Conservation (phyloP, 2,113 vertebrate species). For the Scartelaos histophorus region DNA sequence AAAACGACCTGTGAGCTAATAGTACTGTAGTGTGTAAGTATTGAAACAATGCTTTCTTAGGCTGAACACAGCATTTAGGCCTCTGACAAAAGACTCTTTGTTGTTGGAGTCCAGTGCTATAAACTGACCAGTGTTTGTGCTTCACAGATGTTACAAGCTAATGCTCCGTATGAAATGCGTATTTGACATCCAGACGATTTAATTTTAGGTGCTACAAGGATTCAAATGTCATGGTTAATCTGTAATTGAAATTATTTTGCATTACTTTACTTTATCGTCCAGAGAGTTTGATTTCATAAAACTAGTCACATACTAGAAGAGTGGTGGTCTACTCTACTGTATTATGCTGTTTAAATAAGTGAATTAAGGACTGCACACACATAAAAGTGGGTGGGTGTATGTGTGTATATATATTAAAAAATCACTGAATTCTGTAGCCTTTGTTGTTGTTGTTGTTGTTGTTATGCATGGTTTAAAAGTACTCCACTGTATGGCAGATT, state of each 20-base stretch:
- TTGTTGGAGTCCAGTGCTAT: conserved; percentile 50
- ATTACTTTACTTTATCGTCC: background rate
- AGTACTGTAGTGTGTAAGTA: conserved; percentile 54
- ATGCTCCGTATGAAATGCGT: background rate
- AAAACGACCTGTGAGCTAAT: conserved; percentile 55
- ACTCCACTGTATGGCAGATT: background rate
- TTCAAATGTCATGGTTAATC: background rate
- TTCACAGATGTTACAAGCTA: conserved; percentile 36
- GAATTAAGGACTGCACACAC: background rate
- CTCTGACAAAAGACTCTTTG: conserved; percentile 72
- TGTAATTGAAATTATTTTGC: background rate
- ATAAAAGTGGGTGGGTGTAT: no score
- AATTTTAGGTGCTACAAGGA: background rate
- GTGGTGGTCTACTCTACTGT: background rate
- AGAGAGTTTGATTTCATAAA: no score
- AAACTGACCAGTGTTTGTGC: conserved; percentile 59
- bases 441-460: no score
- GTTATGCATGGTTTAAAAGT: background rate
- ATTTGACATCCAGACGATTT: background rate
- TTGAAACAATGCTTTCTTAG: conserved; percentile 69
- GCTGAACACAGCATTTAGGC: conserved; percentile 38
- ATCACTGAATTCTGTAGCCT: background rate
- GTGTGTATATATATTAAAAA: no score
- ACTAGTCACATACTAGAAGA: background rate
- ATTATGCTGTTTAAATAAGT: no score